A percentile compares a stretch with the other conserved stretches of the same genome.
Evolutionary conservation across 2,113 vertebrate species (phyloP).

Genomic region (Megalops atlanticus): DNA sequence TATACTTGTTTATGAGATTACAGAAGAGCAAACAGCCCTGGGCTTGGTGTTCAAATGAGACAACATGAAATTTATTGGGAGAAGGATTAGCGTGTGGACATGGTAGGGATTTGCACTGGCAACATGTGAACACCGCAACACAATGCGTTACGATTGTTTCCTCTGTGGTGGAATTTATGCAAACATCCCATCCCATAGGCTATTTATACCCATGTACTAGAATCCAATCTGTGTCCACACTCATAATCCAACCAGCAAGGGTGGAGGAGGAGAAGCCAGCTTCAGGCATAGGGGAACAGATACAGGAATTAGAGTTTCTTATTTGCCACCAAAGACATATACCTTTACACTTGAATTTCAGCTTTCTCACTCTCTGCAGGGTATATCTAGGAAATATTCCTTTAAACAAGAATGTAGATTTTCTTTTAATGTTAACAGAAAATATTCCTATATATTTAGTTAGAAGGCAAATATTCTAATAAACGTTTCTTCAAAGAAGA

Average conservation of each 20-base stretch:
- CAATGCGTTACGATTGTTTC: constrained; percentile 66
- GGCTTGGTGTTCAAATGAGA: constrained; percentile 60
- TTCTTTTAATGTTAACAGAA: too few species aligned
- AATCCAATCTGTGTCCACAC: constrained; percentile 69
- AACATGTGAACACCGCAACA: constrained; percentile 57
- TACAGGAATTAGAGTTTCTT: too few species aligned
- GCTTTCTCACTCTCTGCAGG: too few species aligned
- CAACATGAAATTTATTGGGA: constrained; percentile 57
- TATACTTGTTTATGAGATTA: constrained; percentile 65
- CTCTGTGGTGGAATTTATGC: constrained; percentile 61
- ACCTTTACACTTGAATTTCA: too few species aligned
- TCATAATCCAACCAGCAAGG: constrained; percentile 69
- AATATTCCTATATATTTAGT: too few species aligned
- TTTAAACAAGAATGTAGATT: too few species aligned
- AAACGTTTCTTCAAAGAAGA: too few species aligned
- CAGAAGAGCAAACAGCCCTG: constrained; percentile 62
- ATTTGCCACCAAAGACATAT: too few species aligned
- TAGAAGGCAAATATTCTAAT: too few species aligned
- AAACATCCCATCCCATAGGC: constrained; percentile 64
- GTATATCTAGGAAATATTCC: too few species aligned
- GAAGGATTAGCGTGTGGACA: constrained; percentile 65
- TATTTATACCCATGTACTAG: constrained; percentile 63
- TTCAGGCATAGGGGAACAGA: too few species aligned
- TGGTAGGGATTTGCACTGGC: constrained; percentile 58
- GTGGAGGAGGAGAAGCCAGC: constrained; percentile 60